Percentiles rank a stretch among this genome's conserved stretches.
Conservation (phyloP, 2,888 invertebrate species). For the Noctua janthina region DNA sequence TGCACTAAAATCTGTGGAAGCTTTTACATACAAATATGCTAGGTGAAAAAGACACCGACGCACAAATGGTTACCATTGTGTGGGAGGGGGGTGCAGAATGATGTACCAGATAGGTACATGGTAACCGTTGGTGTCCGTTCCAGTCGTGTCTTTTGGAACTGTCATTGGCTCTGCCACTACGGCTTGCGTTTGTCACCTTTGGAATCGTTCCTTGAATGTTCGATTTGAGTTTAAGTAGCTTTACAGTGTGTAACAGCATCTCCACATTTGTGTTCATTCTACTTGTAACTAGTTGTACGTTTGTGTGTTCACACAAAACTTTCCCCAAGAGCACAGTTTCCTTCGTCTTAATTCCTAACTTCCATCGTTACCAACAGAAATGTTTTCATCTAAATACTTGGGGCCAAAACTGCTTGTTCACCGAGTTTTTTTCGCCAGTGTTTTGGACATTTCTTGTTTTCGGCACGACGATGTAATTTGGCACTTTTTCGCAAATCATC, state of each 20-base stretch:
- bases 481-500: conserved; percentile 69
- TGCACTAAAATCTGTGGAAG: neutral
- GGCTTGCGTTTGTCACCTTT: neutral
- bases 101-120: neutral
- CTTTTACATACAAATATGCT: neutral
- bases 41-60: neutral
- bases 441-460: conserved; percentile 64
- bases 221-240: neutral
- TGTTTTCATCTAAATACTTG: conserved; percentile 65
- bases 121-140: neutral
- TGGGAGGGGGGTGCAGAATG: neutral
- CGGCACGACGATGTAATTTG: conserved; percentile 68
- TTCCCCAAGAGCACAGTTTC: conserved; percentile 45
- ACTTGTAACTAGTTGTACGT: conserved; percentile 22
- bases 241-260: neutral
- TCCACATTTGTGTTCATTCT: conserved; percentile 22
- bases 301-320: conserved; percentile 40
- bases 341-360: conserved; percentile 58
- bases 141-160: neutral
- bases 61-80: too few species aligned
- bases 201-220: neutral
- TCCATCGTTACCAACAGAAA: conserved; percentile 57
- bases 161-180: neutral
- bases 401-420: conserved; percentile 60
- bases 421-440: conserved; percentile 50